Base-by-base conservation (phyloP, 2,113 vertebrate genomes). In the Dunckerocampus dactyliophorus region DNA sequence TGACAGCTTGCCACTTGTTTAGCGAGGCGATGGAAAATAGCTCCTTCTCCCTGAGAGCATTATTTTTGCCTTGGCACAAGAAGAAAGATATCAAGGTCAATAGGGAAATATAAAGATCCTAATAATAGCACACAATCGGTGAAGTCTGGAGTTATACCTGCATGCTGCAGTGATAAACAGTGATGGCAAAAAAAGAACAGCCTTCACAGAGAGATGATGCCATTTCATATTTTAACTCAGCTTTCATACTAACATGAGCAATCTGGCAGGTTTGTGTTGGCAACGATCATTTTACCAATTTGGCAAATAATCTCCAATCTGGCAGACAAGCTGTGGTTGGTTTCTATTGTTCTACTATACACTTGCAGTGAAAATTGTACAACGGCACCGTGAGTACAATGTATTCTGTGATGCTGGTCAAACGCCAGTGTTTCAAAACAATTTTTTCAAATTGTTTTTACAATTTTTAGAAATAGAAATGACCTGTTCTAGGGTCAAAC, bases 1-100 rank as follows among this genome's bases (percentile, higher is more conserved):
- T 77, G 80, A 84, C 77, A 82, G 77, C 5, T 8, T 74, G 72
- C 69, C 66, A 70, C 59, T 47, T 50, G 73, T 70, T 70, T 66
- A 63, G 74, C 69, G 63, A 76, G 57, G 75, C 68, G 47, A 65
- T 56, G 43, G 74, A 76, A 83, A 74, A 75, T 65, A 63, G 63
- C 62, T 70, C 69, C 45, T 48, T 31, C 57, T 77, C 69, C 75
- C 22, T 56, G 68, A 73, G 82, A 75, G 71, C 60, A 68, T 55
- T 55, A 63, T 61, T 75, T 78, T 76, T 79, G 69, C 69, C 52
- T 74, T 45, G 39, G 68, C 6, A 13, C 66, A 47, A 62, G 51
- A 62, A 46, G 53, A 79, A 69, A 63, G 51, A 73, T 63, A 54
- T 49, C 9, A 37, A 79, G 65, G 80, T 82, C 74, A 77, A 71